Conservation (phyloP, 2,113 vertebrate species). For the Pimephales promelas region DNA sequence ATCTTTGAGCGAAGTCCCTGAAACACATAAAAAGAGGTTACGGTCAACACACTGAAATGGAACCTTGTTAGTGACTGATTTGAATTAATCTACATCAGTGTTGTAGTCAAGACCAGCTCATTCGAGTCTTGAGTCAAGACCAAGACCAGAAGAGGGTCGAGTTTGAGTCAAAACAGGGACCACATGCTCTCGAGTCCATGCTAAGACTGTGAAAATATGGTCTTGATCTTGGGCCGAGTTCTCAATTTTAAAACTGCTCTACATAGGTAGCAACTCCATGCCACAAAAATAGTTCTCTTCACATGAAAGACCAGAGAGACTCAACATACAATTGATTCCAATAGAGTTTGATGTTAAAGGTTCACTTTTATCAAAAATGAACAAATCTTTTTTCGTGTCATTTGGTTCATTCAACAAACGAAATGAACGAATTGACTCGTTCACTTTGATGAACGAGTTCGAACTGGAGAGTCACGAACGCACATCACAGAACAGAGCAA, state of each 20-base stretch:
- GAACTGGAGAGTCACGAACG: too few relatives aligned
- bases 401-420: too few relatives aligned
- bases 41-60: constrained; percentile 9
- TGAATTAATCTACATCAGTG: not conserved
- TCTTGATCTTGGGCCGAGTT: not conserved
- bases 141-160: not conserved
- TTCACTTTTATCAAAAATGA: too few relatives aligned
- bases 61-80: not conserved
- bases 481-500: too few relatives aligned
- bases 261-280: not conserved
- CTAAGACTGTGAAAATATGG: not conserved
- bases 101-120: not conserved
- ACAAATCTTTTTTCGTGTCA: too few relatives aligned
- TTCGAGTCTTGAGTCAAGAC: not conserved
- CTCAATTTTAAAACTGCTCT: not conserved
- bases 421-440: too few relatives aligned
- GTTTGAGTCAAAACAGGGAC: not conserved
- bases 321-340: too few relatives aligned
- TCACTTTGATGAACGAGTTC: too few relatives aligned
- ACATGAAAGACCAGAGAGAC: too few relatives aligned
- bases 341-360: too few relatives aligned
- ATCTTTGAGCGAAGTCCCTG: constrained; percentile 72
- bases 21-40: constrained; percentile 38
- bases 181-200: not conserved
- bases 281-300: not conserved